Percentiles rank a stretch among this genome's conserved stretches.
These are phyloP conservation scores for Thymallus thymallus DNA, from an alignment of 2,113 vertebrate species.

Conservation along the genomic window DNA sequence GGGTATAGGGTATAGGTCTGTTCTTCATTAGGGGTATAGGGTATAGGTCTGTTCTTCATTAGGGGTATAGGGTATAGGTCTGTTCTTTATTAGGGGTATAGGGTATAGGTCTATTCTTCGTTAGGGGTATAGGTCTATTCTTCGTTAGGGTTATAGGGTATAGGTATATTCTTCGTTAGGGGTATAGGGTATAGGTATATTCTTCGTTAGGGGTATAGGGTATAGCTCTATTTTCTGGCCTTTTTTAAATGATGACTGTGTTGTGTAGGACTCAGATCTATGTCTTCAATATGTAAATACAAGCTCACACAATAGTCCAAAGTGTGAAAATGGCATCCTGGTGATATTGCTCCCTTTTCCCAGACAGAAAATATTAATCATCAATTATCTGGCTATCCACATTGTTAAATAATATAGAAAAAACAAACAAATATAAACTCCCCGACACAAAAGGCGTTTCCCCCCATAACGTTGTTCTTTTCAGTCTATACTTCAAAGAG, in stretches of 20 bases:
- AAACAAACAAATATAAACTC: constrained; percentile 55
- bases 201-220: no score
- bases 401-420: constrained; percentile 39
- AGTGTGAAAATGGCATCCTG: not conserved
- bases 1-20: no score
- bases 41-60: no score
- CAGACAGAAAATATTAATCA: constrained; percentile 38
- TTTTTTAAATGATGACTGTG: not conserved
- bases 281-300: not conserved
- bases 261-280: not conserved
- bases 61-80: no score
- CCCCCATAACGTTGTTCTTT: constrained; percentile 87
- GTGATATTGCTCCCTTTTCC: not conserved
- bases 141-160: no score
- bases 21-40: no score
- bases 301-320: not conserved
- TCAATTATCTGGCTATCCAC: constrained; percentile 50
- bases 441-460: constrained; percentile 72
- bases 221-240: not conserved
- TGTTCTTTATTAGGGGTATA: no score
- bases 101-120: no score
- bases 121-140: no score
- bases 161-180: no score
- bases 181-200: no score
- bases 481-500: constrained; percentile 92